These are phyloP conservation scores for Sphaeramia orbicularis DNA, from an alignment of 2,797 vertebrate genomes.

Conservation along the genomic window DNA sequence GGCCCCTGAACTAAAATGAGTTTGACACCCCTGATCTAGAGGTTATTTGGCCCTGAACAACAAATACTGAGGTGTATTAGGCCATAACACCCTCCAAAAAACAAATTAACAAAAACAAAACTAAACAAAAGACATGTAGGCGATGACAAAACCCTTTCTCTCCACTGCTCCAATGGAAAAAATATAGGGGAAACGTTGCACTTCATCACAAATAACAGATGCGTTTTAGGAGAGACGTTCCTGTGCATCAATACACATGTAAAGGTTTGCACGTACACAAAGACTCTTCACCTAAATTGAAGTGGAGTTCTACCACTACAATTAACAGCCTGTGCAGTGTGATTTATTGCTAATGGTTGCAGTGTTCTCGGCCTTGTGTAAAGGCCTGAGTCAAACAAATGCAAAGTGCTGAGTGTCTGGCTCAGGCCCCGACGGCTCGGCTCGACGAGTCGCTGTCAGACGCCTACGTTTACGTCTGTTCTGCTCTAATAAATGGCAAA, in stretches of 20 bases:
- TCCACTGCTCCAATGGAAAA: no score
- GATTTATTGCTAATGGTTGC: constrained; percentile 83
- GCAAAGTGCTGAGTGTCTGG: constrained; percentile 65
- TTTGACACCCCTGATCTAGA: no score
- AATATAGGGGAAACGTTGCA: no score
- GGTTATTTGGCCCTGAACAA: no score
- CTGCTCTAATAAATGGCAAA: constrained; percentile 35
- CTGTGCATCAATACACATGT: neutral
- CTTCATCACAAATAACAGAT: no score
- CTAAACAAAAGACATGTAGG: no score
- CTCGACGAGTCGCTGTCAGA: constrained; percentile 32
- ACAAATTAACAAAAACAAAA: no score
- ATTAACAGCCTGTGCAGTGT: constrained; percentile 73
- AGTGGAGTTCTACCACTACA: constrained; percentile 66
- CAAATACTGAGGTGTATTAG: no score
- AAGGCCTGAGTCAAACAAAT: constrained; percentile 70
- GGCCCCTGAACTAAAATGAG: no score
- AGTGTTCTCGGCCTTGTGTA: constrained; percentile 51
- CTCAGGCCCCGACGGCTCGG: constrained; percentile 34
- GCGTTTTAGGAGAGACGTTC: no score
- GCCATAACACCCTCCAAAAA: no score
- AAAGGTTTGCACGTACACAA: neutral
- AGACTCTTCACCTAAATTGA: constrained; percentile 48
- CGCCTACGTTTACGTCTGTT: constrained; percentile 25
- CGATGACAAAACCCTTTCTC: no score